Conservation (phyloP, 1,140 invertebrate species). For the Pseudomyrmex gracilis region DNA sequence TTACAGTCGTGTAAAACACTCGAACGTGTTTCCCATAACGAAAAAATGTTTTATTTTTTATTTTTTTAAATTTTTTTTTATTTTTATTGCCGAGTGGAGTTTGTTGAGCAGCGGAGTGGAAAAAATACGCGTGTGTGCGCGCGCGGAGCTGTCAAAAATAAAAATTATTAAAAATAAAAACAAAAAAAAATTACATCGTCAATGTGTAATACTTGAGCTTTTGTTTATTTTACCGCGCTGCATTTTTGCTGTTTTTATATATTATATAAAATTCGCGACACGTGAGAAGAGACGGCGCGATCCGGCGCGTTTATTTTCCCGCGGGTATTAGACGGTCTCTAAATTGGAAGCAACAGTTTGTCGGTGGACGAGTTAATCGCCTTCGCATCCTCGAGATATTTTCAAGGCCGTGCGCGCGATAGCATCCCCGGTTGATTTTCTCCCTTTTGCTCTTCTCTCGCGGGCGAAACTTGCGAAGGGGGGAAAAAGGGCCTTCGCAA, state of each 20-base stretch:
- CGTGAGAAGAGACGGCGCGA: not conserved
- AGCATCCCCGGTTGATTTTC: slow-evolving; percentile 49
- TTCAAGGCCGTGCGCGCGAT: slow-evolving; percentile 52
- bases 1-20: slow-evolving; percentile 1
- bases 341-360: slow-evolving; percentile 59
- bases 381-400: slow-evolving; percentile 41
- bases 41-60: not conserved
- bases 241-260: too few species aligned
- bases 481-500: slow-evolving; percentile 14
- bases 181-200: too few species aligned
- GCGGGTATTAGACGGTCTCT: slow-evolving; percentile 1
- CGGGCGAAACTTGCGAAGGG: slow-evolving; percentile 29
- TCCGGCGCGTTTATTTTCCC: not conserved
- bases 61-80: not conserved
- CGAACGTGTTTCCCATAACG: not conserved
- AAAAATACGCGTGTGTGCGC: too few species aligned
- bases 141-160: not conserved
- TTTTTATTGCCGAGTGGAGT: not conserved
- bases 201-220: not conserved
- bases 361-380: slow-evolving; percentile 53
- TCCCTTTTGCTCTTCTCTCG: slow-evolving; percentile 26
- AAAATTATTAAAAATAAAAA: not conserved
- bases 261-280: not conserved
- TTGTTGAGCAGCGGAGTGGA: not conserved
- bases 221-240: too few species aligned